Percentiles rank a stretch among this genome's conserved stretches.
Evolutionary conservation across 1,140 invertebrate species (phyloP).

Genomic region (Formica exsecta): DNA sequence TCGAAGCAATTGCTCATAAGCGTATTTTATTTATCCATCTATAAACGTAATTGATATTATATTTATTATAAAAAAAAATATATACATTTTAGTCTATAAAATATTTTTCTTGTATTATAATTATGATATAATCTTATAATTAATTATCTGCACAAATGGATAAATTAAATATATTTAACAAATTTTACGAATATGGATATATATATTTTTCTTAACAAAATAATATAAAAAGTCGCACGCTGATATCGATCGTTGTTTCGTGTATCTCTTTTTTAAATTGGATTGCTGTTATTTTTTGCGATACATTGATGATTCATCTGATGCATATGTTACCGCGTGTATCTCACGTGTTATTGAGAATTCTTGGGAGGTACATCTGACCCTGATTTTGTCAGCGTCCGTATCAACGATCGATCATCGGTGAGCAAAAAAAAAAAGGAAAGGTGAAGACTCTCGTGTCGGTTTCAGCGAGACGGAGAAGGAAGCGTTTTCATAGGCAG

Average conservation of each 20-base stretch:
- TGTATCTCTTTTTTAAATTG: background rate
- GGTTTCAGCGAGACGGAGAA: slow-evolving; percentile 47
- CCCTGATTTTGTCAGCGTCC: slow-evolving; percentile 49
- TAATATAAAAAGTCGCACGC: background rate
- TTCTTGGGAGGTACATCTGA: background rate
- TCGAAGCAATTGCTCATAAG: background rate
- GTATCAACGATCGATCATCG: slow-evolving; percentile 60
- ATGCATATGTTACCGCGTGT: background rate
- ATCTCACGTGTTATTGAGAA: background rate
- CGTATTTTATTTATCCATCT: background rate
- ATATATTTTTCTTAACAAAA: background rate
- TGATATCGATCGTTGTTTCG: background rate
- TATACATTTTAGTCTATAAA: background rate
- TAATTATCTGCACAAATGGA: background rate
- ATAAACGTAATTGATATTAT: background rate
- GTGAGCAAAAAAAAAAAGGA: slow-evolving; percentile 2
- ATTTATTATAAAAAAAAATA: background rate
- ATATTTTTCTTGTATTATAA: background rate
- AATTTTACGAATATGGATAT: background rate
- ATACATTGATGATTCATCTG: slow-evolving; percentile 3
- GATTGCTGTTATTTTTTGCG: background rate
- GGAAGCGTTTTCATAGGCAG: slow-evolving; percentile 64
- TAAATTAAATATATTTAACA: slow-evolving; percentile 1
- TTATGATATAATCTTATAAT: background rate
- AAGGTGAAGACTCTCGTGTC: slow-evolving; percentile 58